Percentiles rank a stretch among this genome's conserved stretches.
Evolutionary conservation across 2,888 invertebrate species (phyloP).

Genomic region (Drosophila rubida): DNA sequence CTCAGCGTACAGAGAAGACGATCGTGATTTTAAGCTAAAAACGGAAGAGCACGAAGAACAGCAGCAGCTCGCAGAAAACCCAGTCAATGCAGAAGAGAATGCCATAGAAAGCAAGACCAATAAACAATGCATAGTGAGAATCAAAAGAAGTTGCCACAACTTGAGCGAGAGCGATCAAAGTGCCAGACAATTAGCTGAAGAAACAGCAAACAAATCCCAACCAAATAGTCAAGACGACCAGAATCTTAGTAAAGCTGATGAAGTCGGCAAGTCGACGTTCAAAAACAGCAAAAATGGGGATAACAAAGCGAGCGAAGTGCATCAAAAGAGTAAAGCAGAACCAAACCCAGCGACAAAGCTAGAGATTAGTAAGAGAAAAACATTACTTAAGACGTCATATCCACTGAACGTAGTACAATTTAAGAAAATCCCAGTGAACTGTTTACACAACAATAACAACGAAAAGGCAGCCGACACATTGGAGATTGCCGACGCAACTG

Average conservation of each 20-base stretch:
- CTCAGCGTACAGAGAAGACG: background rate
- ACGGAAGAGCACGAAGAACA: background rate
- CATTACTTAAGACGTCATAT: background rate
- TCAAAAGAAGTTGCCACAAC: background rate
- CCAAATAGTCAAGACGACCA: background rate
- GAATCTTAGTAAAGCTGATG: no score
- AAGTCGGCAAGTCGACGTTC: no score
- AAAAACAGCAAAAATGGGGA: slow-evolving; percentile 2
- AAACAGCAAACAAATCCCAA: no score
- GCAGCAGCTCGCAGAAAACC: background rate
- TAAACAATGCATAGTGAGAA: background rate
- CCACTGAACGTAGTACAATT: background rate
- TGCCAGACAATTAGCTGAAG: background rate
- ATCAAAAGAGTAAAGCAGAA: background rate
- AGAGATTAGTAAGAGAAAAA: background rate
- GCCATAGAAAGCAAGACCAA: background rate
- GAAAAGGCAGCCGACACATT: background rate
- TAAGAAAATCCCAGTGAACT: background rate
- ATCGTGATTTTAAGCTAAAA: background rate
- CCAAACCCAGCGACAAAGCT: background rate
- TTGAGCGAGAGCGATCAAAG: no score
- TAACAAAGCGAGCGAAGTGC: no score
- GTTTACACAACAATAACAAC: background rate
- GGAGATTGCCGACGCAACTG: no score
- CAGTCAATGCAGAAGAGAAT: background rate